A percentile compares a stretch with the other conserved stretches of the same genome.
Evolutionary conservation across 2,113 vertebrate species (phyloP).

Genomic region (Gymnarchus niloticus): DNA sequence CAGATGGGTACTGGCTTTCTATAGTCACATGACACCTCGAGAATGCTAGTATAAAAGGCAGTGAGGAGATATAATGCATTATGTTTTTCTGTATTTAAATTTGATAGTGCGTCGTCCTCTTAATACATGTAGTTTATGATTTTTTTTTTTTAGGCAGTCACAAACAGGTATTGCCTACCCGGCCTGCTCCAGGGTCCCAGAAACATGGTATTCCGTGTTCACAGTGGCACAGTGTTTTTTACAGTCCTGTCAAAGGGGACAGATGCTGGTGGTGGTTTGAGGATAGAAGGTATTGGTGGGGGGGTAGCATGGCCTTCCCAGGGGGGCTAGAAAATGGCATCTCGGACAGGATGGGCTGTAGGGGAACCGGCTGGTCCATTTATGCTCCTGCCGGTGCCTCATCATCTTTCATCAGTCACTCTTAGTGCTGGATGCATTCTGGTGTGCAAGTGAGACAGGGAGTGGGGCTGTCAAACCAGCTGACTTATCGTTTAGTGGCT

Average conservation of each 20-base stretch:
- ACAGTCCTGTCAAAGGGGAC: not conserved
- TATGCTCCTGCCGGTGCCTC: no score
- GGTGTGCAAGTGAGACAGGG: no score
- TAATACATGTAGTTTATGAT: not conserved
- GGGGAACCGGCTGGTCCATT: slow-evolving; percentile 14
- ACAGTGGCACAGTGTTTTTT: not conserved
- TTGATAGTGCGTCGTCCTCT: not conserved
- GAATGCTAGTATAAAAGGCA: not conserved
- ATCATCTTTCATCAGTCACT: no score
- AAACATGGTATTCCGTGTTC: not conserved
- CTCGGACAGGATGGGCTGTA: not conserved
- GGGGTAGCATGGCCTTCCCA: not conserved
- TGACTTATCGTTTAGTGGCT: not conserved
- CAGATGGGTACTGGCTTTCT: not conserved
- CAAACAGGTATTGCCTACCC: slow-evolving; percentile 13
- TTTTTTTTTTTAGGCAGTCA: slow-evolving; percentile 24
- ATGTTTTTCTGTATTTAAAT: not conserved
- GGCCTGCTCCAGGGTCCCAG: not conserved
- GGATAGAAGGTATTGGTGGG: not conserved
- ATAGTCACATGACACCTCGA: not conserved
- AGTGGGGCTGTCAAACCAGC: not conserved
- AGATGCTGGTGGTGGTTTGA: not conserved
- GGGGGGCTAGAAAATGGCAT: not conserved
- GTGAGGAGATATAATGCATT: not conserved
- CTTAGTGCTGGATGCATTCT: no score